phyloP scores from a whole-genome alignment of 2,113 vertebrate genomes.

The Dolichotis patagonum region DNA sequence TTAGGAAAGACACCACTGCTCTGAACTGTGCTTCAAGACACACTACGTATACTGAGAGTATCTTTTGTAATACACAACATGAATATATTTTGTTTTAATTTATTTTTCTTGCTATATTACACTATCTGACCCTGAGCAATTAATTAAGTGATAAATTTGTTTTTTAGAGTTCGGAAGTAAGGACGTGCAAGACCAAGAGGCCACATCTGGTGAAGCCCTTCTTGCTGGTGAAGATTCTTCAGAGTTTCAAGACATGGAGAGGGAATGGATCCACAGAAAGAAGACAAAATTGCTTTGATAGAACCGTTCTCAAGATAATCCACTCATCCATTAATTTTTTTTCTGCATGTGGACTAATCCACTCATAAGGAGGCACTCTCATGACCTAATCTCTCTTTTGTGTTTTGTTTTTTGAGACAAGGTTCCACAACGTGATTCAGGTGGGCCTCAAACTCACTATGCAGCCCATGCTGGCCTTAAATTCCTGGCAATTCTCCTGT shows the following conservation, averaged over 20 bases:
- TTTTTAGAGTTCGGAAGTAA: neutral
- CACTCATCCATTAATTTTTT: too few relatives aligned
- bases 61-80: neutral
- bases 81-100: neutral
- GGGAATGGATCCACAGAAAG: neutral
- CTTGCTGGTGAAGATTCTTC: neutral
- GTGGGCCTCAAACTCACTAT: neutral
- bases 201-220: neutral
- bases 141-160: neutral
- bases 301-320: neutral
- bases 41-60: neutral
- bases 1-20: neutral
- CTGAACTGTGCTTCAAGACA: neutral
- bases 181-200: neutral
- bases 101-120: neutral
- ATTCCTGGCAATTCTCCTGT: neutral
- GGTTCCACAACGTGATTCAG: neutral
- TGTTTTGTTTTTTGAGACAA: neutral
- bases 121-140: neutral
- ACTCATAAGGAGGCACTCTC: neutral
- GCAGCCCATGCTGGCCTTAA: neutral
- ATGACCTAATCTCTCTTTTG: neutral
- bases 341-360: too few relatives aligned
- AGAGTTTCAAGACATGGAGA: neutral
- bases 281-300: neutral